A percentile compares a stretch with the other conserved stretches of the same genome.
Conservation (phyloP, 1,140 invertebrate species). For the Drosophila pachea region DNA sequence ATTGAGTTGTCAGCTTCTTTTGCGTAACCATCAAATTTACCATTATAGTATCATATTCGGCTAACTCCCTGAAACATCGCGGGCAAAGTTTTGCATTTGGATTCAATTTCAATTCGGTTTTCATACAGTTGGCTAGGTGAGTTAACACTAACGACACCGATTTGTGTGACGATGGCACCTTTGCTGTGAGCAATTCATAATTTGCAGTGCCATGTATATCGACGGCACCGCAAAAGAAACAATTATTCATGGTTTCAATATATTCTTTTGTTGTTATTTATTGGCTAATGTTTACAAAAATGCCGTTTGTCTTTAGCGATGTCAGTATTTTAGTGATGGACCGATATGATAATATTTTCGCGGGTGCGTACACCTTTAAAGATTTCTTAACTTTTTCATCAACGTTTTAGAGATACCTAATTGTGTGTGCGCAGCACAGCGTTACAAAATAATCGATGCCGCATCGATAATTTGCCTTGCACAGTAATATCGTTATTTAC, state of each 20-base stretch:
- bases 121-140: constrained; percentile 68
- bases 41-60: constrained; percentile 72
- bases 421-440: constrained; percentile 15
- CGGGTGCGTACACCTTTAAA: constrained; percentile 37
- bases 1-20: constrained; percentile 56
- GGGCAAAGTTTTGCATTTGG: constrained; percentile 47
- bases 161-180: constrained; percentile 68
- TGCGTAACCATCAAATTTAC: constrained; percentile 69
- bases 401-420: constrained; percentile 34
- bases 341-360: constrained; percentile 41
- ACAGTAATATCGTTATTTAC: not conserved
- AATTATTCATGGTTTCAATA: constrained; percentile 51
- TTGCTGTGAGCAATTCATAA: constrained; percentile 49
- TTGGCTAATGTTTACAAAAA: constrained; percentile 29
- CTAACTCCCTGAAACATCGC: constrained; percentile 62
- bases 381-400: constrained; percentile 37
- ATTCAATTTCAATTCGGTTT: constrained; percentile 51
- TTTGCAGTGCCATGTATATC: constrained; percentile 42
- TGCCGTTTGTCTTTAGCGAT: constrained; percentile 46
- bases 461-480: constrained; percentile 4
- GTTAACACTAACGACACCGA: constrained; percentile 60
- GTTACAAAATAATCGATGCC: constrained; percentile 35
- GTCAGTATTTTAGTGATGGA: constrained; percentile 50
- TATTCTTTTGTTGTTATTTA: not conserved
- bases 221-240: constrained; percentile 67